A percentile compares a stretch with the other conserved stretches of the same genome.
phyloP scores from a whole-genome alignment of 2,888 invertebrate species.

The Malthinus seriepunctatus region DNA sequence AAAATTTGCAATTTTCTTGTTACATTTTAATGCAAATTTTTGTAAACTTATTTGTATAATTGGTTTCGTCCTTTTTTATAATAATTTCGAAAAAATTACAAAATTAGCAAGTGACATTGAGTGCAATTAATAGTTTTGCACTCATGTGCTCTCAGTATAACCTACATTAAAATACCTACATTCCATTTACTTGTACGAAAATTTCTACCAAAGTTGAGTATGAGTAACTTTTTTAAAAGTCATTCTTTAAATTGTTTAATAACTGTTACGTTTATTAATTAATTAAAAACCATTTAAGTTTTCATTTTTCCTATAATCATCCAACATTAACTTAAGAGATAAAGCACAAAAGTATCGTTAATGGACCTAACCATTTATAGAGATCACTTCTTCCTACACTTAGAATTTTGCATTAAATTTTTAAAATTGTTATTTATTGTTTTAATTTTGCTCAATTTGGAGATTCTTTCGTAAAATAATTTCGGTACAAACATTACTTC shows the following conservation, averaged over 20 bases:
- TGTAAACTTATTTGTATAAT: too few species aligned
- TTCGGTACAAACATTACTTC: too few species aligned
- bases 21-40: neutral
- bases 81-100: too few species aligned
- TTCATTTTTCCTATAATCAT: neutral
- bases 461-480: too few species aligned
- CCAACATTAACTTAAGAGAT: neutral
- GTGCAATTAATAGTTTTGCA: slow-evolving; percentile 9
- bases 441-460: too few species aligned
- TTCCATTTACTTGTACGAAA: neutral
- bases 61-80: too few species aligned
- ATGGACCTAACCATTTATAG: slow-evolving; percentile 2
- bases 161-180: slow-evolving; percentile 16
- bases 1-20: neutral
- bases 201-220: too few species aligned
- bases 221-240: too few species aligned
- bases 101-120: too few species aligned
- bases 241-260: too few species aligned
- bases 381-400: neutral
- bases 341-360: neutral
- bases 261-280: neutral
- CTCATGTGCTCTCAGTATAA: slow-evolving; percentile 15
- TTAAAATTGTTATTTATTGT: too few species aligned
- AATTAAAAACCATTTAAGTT: neutral
- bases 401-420: too few species aligned